Conservation (phyloP, 2,888 invertebrate species). For the Acrobasis repandana region DNA sequence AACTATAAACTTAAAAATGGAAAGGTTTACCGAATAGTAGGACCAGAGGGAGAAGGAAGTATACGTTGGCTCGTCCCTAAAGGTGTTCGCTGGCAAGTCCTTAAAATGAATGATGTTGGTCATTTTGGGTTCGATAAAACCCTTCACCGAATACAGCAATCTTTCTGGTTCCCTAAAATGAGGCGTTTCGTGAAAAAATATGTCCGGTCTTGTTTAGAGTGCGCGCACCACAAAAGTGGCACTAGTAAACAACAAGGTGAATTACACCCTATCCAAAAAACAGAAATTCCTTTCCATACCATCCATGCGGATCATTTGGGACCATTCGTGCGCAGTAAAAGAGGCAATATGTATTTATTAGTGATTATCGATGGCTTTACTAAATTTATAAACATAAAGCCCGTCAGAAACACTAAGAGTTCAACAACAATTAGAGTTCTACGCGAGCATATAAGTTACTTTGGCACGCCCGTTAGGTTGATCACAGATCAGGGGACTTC, state of each 20-base stretch:
- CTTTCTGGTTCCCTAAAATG: slow-evolving; percentile 27
- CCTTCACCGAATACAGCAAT: slow-evolving; percentile 7
- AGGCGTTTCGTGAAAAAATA: slow-evolving; percentile 30
- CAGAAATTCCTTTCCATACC: slow-evolving; percentile 29
- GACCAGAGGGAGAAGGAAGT: neutral
- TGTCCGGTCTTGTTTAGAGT: slow-evolving; percentile 29
- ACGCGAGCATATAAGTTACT: slow-evolving; percentile 2
- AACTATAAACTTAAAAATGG: too few species aligned
- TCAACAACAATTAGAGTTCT: neutral
- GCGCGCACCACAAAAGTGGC: slow-evolving; percentile 28
- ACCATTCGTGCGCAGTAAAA: neutral
- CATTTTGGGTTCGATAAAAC: slow-evolving; percentile 35
- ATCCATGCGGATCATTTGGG: slow-evolving; percentile 2
- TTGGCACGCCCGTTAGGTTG: neutral
- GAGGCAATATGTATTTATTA: neutral
- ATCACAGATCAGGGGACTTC: slow-evolving; percentile 2
- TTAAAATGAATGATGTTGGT: slow-evolving; percentile 33
- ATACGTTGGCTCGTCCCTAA: slow-evolving; percentile 35
- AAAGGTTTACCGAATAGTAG: too few species aligned
- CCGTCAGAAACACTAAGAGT: neutral
- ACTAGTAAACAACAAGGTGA: slow-evolving; percentile 26
- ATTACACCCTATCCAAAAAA: slow-evolving; percentile 33
- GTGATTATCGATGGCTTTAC: slow-evolving; percentile 4
- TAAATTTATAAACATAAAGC: neutral
- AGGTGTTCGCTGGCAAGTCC: slow-evolving; percentile 34